Percentiles rank a stretch among this genome's conserved stretches.
Evolutionary conservation across 1,140 invertebrate species (phyloP).

Genomic region (Dryas iulia): DNA sequence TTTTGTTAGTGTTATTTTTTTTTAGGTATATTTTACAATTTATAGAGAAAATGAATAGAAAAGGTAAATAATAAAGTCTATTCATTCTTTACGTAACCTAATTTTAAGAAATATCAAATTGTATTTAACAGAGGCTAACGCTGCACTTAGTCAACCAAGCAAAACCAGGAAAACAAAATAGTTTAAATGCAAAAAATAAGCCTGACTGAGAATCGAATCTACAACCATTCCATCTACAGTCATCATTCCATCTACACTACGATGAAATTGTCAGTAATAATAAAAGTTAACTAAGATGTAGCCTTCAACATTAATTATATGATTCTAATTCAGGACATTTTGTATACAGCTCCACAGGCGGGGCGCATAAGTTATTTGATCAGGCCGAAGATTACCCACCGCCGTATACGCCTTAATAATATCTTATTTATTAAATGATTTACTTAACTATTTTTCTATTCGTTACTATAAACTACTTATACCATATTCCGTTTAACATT

Average conservation of each 20-base stretch:
- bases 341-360: conserved; percentile 45
- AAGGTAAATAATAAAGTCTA: too few species aligned
- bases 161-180: not conserved
- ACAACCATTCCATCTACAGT: not conserved
- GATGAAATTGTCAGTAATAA: too few species aligned
- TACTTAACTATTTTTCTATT: conserved; percentile 42
- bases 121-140: too few species aligned
- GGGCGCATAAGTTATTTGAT: conserved; percentile 62
- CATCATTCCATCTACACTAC: not conserved
- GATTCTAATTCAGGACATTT: conserved; percentile 18
- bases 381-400: conserved; percentile 47
- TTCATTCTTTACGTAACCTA: too few species aligned
- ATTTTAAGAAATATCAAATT: too few species aligned
- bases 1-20: too few species aligned
- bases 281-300: not conserved
- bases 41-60: too few species aligned
- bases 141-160: not conserved
- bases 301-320: not conserved
- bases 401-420: conserved; percentile 47
- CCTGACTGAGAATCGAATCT: not conserved
- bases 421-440: conserved; percentile 62
- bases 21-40: too few species aligned
- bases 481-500: not conserved
- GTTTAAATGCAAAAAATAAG: too few species aligned
- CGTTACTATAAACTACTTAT: not conserved